Percentiles rank a stretch among this genome's conserved stretches.
phyloP scores from a whole-genome alignment of 2,797 vertebrate species.

The Podarcis siculus region DNA sequence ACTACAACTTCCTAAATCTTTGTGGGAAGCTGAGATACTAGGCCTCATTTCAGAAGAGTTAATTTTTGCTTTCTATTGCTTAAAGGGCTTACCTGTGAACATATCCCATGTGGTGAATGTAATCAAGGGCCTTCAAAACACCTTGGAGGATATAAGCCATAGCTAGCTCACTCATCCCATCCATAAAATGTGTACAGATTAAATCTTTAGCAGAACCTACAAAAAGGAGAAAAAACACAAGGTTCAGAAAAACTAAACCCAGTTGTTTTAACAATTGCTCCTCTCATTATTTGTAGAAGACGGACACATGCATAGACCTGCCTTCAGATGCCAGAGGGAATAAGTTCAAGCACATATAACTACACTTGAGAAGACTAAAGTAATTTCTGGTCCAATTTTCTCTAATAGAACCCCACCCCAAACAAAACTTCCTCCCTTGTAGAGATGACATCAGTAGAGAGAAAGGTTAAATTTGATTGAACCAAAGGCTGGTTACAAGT shows the following conservation, averaged over 20 bases:
- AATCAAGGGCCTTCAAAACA: conserved; percentile 92
- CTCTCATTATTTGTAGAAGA: background rate
- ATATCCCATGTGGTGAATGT: conserved; percentile 98
- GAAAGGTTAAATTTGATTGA: background rate
- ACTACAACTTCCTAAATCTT: background rate
- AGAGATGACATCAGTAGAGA: background rate
- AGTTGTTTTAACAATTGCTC: background rate
- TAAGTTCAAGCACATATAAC: background rate
- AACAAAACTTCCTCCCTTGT: background rate
- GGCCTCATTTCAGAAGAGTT: background rate
- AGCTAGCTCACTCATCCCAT: conserved; percentile 93
- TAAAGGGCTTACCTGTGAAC: conserved; percentile 88
- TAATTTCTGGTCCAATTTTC: background rate
- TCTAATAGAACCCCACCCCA: background rate
- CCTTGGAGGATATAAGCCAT: conserved; percentile 95
- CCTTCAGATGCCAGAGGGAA: background rate
- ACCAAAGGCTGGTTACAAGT: background rate
- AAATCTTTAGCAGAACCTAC: conserved; percentile 96
- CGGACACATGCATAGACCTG: background rate
- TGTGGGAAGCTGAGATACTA: background rate
- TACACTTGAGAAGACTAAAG: background rate
- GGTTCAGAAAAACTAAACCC: conserved; percentile 18
- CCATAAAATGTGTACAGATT: conserved; percentile 92
- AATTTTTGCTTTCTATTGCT: background rate
- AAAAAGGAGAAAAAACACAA: conserved; percentile 23